Base-by-base conservation (phyloP, 2,113 vertebrate species). In the Neolamprologus longior region DNA sequence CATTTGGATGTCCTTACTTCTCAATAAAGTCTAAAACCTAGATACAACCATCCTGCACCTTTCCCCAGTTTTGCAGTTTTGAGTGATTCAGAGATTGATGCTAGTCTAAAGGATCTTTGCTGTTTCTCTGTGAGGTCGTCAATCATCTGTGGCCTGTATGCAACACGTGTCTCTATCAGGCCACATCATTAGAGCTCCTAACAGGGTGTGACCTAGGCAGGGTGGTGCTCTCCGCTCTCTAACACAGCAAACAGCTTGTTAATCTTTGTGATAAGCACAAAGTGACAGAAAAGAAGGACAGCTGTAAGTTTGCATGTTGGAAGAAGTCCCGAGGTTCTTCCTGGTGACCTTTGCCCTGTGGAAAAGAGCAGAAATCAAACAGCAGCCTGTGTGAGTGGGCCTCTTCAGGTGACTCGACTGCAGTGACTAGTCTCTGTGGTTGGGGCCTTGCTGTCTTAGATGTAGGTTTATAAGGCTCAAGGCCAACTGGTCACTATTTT, bases 11-110 rank as follows among this genome's bases (percentile, higher is more conserved):
- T 37, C 33, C 10, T 97, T 88, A 95, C 95, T 96, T 96, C 96
- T 97, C 95, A 97, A 96, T 96, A 96, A 96, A 97, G 96, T 96
- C 95, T 95, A 96, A 96, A 93, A 91, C 86, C 83, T 85, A 94
- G 96, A 96, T 95, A 89, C 92, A 31, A 5, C 19, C 7, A 71
- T 15, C 40, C 84, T 28, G n/a, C 55, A 35, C 66, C 52, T 35
- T 37, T 92, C 61, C 93, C 79, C 93, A 95, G 61, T 84, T 93
- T 91, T 88, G 81, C 83, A 91, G 80, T 94, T 93, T 96, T 94
- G 93, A 95, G 94, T 93, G 90, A 66, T 78, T 79, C 84, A 90
- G 90, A 93, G 91, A 89, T 50, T 95, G 94, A 95, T 94, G 66
- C 88, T 86, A 76, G 58, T 89, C 57, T 84, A 58, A 81, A 82